Evolutionary conservation across 2,113 vertebrate species (phyloP).

Genomic region (Petromus typicus): DNA sequence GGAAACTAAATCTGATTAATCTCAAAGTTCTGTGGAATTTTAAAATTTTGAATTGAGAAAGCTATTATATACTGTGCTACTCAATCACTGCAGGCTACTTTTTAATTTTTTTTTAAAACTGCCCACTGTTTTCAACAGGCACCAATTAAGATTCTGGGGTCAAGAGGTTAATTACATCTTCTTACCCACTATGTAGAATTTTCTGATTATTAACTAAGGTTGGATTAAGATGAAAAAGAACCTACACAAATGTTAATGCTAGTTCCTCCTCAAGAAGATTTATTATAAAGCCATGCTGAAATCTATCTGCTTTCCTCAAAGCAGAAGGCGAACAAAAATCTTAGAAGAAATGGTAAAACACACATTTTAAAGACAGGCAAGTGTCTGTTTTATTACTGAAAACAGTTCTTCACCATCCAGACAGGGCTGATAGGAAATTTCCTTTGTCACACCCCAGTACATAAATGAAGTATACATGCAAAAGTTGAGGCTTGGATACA

Average conservation of each 20-base stretch:
- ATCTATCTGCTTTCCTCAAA: conserved; percentile 86
- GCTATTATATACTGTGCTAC: conserved; percentile 82
- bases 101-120: conserved; percentile 80
- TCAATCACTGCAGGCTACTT: conserved; percentile 88
- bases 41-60: conserved; percentile 82
- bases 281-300: conserved; percentile 88
- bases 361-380: conserved; percentile 83
- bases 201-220: conserved; percentile 92
- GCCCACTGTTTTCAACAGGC: conserved; percentile 91
- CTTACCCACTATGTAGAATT: conserved; percentile 91
- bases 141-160: conserved; percentile 92
- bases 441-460: conserved; percentile 85
- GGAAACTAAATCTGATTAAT: conserved; percentile 84
- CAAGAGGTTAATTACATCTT: conserved; percentile 95
- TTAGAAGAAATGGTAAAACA: conserved; percentile 84
- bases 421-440: conserved; percentile 84
- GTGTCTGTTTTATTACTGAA: conserved; percentile 85
- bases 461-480: conserved; percentile 75
- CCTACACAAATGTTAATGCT: conserved; percentile 88
- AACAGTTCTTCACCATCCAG: conserved; percentile 85
- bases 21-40: conserved; percentile 81
- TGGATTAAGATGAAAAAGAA: conserved; percentile 90
- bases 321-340: conserved; percentile 84
- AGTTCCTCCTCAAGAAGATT: conserved; percentile 88
- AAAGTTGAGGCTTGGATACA: conserved; percentile 77